Evolutionary conservation across 2,797 vertebrate species (phyloP).

Genomic region (Anguilla megastoma): DNA sequence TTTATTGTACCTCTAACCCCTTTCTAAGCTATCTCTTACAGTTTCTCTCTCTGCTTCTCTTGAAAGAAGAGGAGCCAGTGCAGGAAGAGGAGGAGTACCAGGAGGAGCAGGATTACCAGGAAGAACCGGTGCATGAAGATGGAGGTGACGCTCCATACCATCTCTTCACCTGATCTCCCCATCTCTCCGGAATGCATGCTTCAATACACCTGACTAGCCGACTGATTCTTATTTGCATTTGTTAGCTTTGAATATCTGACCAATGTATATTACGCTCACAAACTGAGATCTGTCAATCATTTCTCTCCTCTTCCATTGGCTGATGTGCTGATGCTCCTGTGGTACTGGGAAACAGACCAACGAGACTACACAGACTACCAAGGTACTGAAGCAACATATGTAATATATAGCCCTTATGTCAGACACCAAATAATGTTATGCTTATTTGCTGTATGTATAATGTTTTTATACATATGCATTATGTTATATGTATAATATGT

Average conservation of each 20-base stretch:
- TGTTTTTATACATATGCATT: too few species aligned
- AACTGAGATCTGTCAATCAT: constrained; percentile 38
- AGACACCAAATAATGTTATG: too few species aligned
- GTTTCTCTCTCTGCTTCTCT: background rate
- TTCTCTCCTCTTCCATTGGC: constrained; percentile 33
- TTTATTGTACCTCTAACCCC: too few species aligned
- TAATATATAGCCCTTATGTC: too few species aligned
- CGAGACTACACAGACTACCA: constrained; percentile 62
- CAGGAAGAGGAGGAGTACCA: constrained; percentile 47
- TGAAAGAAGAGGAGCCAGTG: constrained; percentile 37
- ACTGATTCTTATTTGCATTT: background rate
- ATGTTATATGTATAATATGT: too few species aligned
- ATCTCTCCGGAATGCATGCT: constrained; percentile 2
- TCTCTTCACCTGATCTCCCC: background rate
- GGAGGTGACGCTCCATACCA: constrained; percentile 30
- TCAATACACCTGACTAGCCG: background rate
- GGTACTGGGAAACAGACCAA: constrained; percentile 54
- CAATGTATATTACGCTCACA: background rate
- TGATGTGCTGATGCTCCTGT: constrained; percentile 37
- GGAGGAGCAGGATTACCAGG: constrained; percentile 35
- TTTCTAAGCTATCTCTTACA: background rate
- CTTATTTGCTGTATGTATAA: too few species aligned
- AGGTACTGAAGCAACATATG: constrained; percentile 51
- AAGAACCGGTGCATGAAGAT: constrained; percentile 49
- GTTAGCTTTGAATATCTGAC: background rate